Base-by-base conservation (phyloP, 2,888 invertebrate genomes). In the Pollenia amentaria region DNA sequence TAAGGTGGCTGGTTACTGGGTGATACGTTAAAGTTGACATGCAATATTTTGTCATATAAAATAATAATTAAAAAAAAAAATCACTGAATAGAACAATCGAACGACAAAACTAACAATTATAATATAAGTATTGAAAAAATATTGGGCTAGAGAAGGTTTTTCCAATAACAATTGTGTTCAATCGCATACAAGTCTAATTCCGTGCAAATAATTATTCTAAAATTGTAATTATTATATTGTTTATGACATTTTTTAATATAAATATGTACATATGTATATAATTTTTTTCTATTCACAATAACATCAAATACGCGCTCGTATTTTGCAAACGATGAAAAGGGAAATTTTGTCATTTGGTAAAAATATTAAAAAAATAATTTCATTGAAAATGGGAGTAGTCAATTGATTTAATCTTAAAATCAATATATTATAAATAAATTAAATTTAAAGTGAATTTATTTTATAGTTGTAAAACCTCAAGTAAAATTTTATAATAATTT, bases 181-280 rank as follows among this genome's bases (percentile, higher is more conserved):
- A 2, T 18, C 51, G 29, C 53, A 57, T 57, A 82, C 60, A 73
- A 44, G 65, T 40, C 14, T 11, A 67, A 44, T 73, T 73, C 78
- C 84, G 78, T 84, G 78, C 67, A 9, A 73, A 84, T 78, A 84
- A 84, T 84, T 78, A 73, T 73, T 84, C 42, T 18, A 76, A 69
- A 75, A 57, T 16, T 57, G 11, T 18, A 18, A 14, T 72, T 72
- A 6, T 70, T 42, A 42, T 18, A 29, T 14, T 29, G 8, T 42
- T 18, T 55, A 53, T 55, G 57, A 57, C 60, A 38, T 53, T 77
- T 18, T 29, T 67, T 42, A 57, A 18, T 44, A 44, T 16, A 29
- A 70, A 38, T n/a, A n/a, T 14, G 21, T 29, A 29, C n/a, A n/a
- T n/a, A 38, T 60, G 11, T 10, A 12, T 29, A 29, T 29, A 57